Base-by-base conservation (phyloP, 2,113 vertebrate species). In the Scytalopus superciliaris region DNA sequence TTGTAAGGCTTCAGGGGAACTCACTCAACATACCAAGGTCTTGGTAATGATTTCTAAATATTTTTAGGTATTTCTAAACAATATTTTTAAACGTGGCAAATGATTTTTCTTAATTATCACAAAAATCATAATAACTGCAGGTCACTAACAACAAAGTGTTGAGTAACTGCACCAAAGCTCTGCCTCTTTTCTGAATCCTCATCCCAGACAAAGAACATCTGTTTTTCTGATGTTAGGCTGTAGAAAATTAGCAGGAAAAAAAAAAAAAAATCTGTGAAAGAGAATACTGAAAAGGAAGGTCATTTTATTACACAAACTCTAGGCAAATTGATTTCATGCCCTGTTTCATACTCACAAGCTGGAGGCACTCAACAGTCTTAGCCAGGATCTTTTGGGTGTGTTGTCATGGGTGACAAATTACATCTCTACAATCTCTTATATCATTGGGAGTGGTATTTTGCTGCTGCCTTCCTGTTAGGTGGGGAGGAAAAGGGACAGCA, bases 331-430 rank as follows among this genome's bases (percentile, higher is more conserved):
- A 45, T 84, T 59, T 75, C 19, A 42, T n/a, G 18, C 14, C 23
- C 31, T 15, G 23, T 55, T 42, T 60, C 59, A 30, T 42, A 44
- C 18, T 53, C 37, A 28, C 19, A 76, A 52, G 25, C 7, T 73
- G 19, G 19, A 60, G 27, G 12, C 2, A 2, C 62, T 69, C 49
- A 45, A 44, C 22, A 0, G 0, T 35, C 28, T 27, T 45, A 24
- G 8, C 17, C 24, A 19, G 30, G 12, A 19, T 35, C 33, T 72
- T 77, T 59, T 15, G 28, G 7, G 10, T 49, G 37, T 4, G 17
- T 59, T 22, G 64, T 75, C 21, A 19, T 2, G 19, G 6, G 39
- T 14, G 42, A 59, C 14, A 37, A 14, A 5, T 37, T 59, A 25
- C 50, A 52, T 16, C 14, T 17, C 23, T 57, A 2, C 3, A 8